These are phyloP conservation scores for Epizoanthus illoricatus DNA, from an alignment of 92 coral and sea anemone species.

Conservation along the genomic window DNA sequence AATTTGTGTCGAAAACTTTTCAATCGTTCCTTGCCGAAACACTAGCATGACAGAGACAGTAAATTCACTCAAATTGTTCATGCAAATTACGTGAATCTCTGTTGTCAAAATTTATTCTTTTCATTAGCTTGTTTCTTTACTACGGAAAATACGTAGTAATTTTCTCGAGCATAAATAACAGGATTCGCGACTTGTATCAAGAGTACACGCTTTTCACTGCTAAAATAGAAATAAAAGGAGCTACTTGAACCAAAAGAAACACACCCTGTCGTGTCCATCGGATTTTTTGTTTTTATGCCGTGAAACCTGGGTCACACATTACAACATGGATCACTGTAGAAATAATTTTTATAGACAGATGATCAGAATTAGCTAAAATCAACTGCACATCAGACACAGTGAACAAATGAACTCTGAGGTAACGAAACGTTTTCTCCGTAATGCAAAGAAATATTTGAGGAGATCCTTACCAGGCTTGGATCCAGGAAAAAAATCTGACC, in stretches of 20 bases:
- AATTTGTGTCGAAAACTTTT: neutral
- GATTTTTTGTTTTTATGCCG: neutral
- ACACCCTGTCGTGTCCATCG: too few relatives aligned
- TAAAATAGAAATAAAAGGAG: too few relatives aligned
- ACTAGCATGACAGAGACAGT: neutral
- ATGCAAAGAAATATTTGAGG: neutral
- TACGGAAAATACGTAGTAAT: neutral
- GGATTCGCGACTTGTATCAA: too few relatives aligned
- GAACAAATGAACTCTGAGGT: neutral
- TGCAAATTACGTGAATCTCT: neutral
- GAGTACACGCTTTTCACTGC: too few relatives aligned
- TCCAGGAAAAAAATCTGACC: too few relatives aligned
- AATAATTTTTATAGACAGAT: constrained; percentile 4
- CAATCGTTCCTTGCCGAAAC: constrained; percentile 1
- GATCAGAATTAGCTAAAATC: constrained; percentile 4
- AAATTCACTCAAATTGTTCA: neutral
- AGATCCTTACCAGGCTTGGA: neutral
- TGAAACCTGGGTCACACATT: constrained; percentile 2
- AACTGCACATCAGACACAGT: neutral
- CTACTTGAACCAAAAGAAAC: too few relatives aligned
- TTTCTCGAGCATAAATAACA: too few relatives aligned
- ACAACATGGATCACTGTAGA: neutral
- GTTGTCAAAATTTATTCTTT: neutral
- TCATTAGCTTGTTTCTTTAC: neutral
- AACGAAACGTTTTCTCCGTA: neutral